phyloP scores from a whole-genome alignment of 1,140 invertebrate genomes.

The Ladona fulva region DNA sequence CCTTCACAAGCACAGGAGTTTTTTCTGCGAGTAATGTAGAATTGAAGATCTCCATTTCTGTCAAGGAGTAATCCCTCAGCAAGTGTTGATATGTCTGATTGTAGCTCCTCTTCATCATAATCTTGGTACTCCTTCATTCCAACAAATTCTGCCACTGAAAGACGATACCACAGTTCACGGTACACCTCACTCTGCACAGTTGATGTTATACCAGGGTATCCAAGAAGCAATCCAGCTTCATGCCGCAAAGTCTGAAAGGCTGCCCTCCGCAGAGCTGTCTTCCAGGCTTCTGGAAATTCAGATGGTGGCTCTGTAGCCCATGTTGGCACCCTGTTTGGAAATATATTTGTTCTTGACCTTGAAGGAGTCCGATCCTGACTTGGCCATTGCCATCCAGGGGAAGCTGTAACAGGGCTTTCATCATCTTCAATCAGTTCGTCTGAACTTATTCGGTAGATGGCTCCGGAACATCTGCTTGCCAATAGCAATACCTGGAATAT shows the following conservation, averaged over 20 bases:
- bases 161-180: constrained; percentile 22
- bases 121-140: background rate
- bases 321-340: background rate
- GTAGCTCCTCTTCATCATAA: background rate
- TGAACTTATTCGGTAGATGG: background rate
- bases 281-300: constrained; percentile 18
- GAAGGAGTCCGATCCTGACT: background rate
- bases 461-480: background rate
- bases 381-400: background rate
- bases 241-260: constrained; percentile 23
- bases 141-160: constrained; percentile 19
- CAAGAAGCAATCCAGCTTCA: constrained; percentile 21
- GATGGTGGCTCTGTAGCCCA: background rate
- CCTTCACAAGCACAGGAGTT: background rate
- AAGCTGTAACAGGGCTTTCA: background rate
- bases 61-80: constrained; percentile 1
- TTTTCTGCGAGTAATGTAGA: background rate
- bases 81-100: background rate
- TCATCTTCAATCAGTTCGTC: background rate
- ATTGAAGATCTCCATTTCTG: constrained; percentile 1
- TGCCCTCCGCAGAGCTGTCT: constrained; percentile 22
- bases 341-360: background rate
- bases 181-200: constrained; percentile 22
- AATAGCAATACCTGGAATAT: background rate
- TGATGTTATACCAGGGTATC: constrained; percentile 21